Base-by-base conservation (phyloP, 1,140 invertebrate species). In the Semibalanus balanoides region DNA sequence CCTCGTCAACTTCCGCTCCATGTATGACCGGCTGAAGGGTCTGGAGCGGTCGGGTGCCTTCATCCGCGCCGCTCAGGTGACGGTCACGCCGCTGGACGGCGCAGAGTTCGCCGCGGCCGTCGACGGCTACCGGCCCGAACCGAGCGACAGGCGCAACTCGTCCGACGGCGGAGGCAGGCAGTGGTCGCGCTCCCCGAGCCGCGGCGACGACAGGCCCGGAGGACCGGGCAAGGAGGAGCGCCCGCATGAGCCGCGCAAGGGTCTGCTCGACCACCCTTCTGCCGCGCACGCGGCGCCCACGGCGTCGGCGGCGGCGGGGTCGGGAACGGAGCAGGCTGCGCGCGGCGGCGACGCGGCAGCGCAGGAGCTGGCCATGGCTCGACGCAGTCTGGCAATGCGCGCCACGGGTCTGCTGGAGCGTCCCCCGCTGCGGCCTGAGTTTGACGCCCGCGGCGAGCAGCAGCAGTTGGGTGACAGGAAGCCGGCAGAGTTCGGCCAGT, bases 1-100 rank as follows among this genome's bases (percentile, higher is more conserved):
- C 19, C 93, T 89, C 81, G 88, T 96, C 0, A 88, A 89, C 79
- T 95, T 96, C 81, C 86, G 85, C 9, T 77, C 81, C 85, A 0
- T 88, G 88, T n/a, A 79, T 9, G 89, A 89, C 70, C 91, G 91
- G 75, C 86, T 89, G 35, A 86, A 90, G 72, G 93, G 92, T 0
- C 80, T 96, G 9, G 83, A 82, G n/a, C 80, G 82, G 3, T 87
- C 88, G 81, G 87, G 86, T 5, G 85, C 86, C 51, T 64, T 77
- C 30, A 77, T 31, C 51, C 70, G 74, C 25, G 51, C 73, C 7
- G 74, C 51, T 0, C 71, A 29, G 30, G 74, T 78, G n/a, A 69
- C 29, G 51, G 73, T 75, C 28, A 70, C 71, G 22, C 43, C 77
- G 43, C 70, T 70, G 71, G 74, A 78, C 31, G 74, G 35, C 19